Base-by-base conservation (phyloP, 2,888 invertebrate species). In the Rhagonycha fulva region DNA sequence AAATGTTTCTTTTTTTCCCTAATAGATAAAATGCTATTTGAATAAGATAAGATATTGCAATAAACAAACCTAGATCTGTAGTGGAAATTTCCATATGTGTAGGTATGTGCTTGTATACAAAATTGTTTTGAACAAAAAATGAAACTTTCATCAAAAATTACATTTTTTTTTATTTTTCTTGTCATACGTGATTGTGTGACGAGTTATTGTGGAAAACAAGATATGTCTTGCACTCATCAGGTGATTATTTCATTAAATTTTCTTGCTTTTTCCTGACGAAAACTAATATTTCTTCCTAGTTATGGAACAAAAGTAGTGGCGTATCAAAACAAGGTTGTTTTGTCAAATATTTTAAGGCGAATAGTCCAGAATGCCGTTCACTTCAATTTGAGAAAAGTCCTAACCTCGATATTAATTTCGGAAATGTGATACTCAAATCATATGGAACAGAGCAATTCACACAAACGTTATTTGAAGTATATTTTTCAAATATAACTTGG, bases 401-500 rank as follows among this genome's bases (percentile, higher is more conserved):
- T 24, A 11, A n/a, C 1, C 3, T 9, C 4, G 23, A 9, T 24
- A 14, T 14, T 30, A 63, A 68, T 3, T 30, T 70, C 14, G 77
- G 75, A 1, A 32, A 75, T 26, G 72, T 73, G 0, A 30, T 62
- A 68, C 60, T 77, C 14, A 14, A 32, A 5, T 71, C 75, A 9
- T 75, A 68, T 19, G 68, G 26, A 7, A 19, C 24, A 5, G 62
- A 72, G n/a, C 14, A 24, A n/a, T 24, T 9, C 47, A 24, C 10
- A n/a, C 70, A 66, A 72, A 67, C 75, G 3, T 11, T 68, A 14
- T 72, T 77, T 30, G 30, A 71, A 23, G 14, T 77, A 7, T n/a
- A 47, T 60, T 75, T 77, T 30, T 70, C 47, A 7, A 75, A 77
- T 24, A 77, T 75, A 24, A 68, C 63, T 23, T 77, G 77, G 77